Evolutionary conservation across 2,797 vertebrate species (phyloP).

Genomic region (Neosilurus mollespiculum): DNA sequence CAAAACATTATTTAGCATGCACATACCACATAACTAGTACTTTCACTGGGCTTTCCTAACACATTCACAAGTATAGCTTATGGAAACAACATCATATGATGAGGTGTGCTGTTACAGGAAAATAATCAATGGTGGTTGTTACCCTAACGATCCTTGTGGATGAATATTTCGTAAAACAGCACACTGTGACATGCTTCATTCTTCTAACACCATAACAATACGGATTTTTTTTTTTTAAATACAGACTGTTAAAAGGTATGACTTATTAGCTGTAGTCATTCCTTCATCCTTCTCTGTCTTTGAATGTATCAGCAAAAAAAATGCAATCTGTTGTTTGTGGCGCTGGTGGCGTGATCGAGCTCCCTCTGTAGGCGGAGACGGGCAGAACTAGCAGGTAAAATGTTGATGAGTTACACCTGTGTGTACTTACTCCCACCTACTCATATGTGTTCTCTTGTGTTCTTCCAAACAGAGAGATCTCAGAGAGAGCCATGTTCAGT

Average conservation of each 20-base stretch:
- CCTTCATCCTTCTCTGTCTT: neutral
- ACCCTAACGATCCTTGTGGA: neutral
- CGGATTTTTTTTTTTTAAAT: neutral
- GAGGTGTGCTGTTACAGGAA: too few species aligned
- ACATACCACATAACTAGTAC: neutral
- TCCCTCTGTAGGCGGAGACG: too few species aligned
- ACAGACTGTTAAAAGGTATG: neutral
- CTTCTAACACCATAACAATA: neutral
- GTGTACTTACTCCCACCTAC: too few species aligned
- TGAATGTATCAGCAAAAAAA: too few species aligned
- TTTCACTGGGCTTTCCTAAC: neutral
- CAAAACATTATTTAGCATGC: neutral
- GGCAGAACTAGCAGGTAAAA: too few species aligned
- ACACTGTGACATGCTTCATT: neutral
- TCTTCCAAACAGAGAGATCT: too few species aligned
- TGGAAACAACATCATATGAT: neutral
- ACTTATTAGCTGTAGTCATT: neutral
- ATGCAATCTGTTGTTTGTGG: too few species aligned
- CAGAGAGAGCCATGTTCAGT: too few species aligned
- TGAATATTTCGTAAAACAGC: neutral
- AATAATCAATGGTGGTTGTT: neutral
- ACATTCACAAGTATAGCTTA: neutral
- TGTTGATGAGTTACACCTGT: too few species aligned
- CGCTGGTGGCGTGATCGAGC: too few species aligned
- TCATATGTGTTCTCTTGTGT: too few species aligned